Conservation (phyloP, 2,797 vertebrate species). For the Apogon talboti region DNA sequence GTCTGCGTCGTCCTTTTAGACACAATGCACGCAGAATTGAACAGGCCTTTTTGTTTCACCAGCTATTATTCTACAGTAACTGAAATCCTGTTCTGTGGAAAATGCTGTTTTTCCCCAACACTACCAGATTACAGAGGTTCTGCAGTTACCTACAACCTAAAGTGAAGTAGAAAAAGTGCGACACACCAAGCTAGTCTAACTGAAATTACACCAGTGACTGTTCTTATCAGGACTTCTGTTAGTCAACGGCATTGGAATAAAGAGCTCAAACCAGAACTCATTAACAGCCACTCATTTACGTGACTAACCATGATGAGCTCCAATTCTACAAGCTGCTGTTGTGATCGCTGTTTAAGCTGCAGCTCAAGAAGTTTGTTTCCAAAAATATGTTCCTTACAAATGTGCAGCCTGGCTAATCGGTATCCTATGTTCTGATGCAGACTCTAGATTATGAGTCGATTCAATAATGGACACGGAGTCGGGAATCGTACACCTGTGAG, state of each 20-base stretch:
- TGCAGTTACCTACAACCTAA: not conserved
- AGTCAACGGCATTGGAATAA: not conserved
- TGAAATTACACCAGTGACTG: not conserved
- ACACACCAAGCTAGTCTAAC: constrained; percentile 2
- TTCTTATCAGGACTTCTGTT: not conserved
- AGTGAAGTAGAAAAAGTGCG: not conserved
- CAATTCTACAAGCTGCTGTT: constrained; percentile 5
- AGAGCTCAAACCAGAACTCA: not conserved
- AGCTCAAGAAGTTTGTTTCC: not conserved
- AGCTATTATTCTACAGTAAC: not conserved
- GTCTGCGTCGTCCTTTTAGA: not conserved
- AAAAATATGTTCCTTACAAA: not conserved
- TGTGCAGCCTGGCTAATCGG: not conserved
- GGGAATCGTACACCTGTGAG: too few relatives aligned
- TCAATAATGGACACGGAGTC: too few relatives aligned
- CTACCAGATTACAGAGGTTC: not conserved
- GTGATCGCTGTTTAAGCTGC: not conserved
- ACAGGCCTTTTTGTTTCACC: too few relatives aligned
- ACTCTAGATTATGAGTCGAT: too few relatives aligned
- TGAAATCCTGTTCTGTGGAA: too few relatives aligned
- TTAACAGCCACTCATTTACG: not conserved
- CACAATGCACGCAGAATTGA: too few relatives aligned
- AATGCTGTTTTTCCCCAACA: not conserved
- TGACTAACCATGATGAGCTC: not conserved
- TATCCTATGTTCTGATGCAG: too few relatives aligned